A percentile compares a stretch with the other conserved stretches of the same genome.
Conservation (phyloP, 2,797 vertebrate genomes). For the Sparidentex hasta region DNA sequence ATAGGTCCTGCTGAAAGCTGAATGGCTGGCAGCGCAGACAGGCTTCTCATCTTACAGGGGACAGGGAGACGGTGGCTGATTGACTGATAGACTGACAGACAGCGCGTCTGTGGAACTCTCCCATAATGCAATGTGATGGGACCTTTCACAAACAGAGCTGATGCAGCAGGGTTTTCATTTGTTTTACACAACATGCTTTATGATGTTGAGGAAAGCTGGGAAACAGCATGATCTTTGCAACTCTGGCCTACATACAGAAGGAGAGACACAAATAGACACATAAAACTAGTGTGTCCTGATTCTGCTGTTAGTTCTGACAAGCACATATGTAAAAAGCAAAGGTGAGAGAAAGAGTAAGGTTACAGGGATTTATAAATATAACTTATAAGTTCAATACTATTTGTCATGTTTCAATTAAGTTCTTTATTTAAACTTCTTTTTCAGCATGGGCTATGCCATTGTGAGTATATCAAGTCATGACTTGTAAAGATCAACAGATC, state of each 20-base stretch:
- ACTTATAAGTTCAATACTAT: no score
- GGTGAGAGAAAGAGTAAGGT: neutral
- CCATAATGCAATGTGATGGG: slow-evolving; percentile 48
- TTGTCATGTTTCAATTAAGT: no score
- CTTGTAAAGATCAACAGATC: no score
- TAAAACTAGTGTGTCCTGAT: no score
- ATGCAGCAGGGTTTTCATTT: slow-evolving; percentile 14
- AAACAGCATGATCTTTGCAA: slow-evolving; percentile 3
- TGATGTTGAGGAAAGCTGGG: neutral
- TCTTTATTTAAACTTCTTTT: no score
- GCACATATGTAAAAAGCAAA: neutral
- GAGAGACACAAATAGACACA: neutral
- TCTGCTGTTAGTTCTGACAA: neutral
- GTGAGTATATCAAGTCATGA: no score
- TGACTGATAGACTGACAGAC: slow-evolving; percentile 55
- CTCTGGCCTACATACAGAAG: neutral
- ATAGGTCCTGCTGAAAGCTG: slow-evolving; percentile 70
- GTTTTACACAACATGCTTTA: slow-evolving; percentile 35
- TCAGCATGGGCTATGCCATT: no score
- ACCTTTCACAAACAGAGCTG: slow-evolving; percentile 21
- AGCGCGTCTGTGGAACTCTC: slow-evolving; percentile 41
- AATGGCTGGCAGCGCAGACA: slow-evolving; percentile 59
- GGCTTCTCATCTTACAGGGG: slow-evolving; percentile 70
- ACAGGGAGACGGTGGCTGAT: slow-evolving; percentile 49
- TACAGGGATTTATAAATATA: neutral